Evolutionary conservation across 2,888 invertebrate genomes (phyloP), one percentile per base, ranked within the genome.

Genomic region (Lithophane socia): DNA sequence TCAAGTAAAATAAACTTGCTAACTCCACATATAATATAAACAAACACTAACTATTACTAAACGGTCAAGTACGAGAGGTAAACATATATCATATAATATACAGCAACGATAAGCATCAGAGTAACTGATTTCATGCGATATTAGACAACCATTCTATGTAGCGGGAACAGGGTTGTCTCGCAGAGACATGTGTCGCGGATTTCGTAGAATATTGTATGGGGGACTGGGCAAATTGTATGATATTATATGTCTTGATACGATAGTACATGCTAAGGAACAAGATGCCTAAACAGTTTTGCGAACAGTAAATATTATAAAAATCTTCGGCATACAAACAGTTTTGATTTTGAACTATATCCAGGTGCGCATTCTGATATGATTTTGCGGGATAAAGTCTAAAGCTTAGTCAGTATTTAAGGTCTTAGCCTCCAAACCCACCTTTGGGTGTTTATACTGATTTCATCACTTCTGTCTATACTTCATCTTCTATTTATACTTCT

Each of bases 81-180:
- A 61, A 56, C 58, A 68, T 58, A 47, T 81, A 68, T 70, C 24
- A 52, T 37, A 76, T 37, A 74, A 52, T 37, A 76, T 37, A 74
- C 63, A 24, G 29, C 29, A 49, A 10, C 12, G 65, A 78, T 82
- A 77, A 82, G 64, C 60, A 82, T 49, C 60, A 49, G 21, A 44
- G 16, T 60, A 64, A 72, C 54, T 73, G 82, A 82, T 82, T 81
- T 81, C 60, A 66, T 56, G 56, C 56, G 68, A 78, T 78, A 73
- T 60, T 65, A 65, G 13, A 78, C 67, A 77, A 67, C 71, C 56
- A 72, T 68, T 24, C 60, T 18, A 67, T 63, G n/a, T 47, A 61
- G 16, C 3, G 13, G 44, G 64, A 60, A 77, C 44, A 81, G 82
- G 82, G 78, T 65, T 81, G 68, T 56, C 56, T 18, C 13, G 12